phyloP scores from a whole-genome alignment of 2,888 invertebrate species.

The Diachrysia chrysitis region DNA sequence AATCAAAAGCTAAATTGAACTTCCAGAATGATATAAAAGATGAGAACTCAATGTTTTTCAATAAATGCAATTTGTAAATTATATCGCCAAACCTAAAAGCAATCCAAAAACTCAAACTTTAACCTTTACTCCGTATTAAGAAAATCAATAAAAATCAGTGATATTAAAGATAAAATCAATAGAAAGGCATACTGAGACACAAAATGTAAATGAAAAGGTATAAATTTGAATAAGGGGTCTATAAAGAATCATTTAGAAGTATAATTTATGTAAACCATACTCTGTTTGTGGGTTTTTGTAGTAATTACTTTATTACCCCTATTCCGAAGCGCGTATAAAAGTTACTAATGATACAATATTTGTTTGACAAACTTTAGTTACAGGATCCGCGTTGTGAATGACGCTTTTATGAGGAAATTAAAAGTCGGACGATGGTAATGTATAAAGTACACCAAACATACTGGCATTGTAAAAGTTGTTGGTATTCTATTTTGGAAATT shows the following conservation, averaged over 20 bases:
- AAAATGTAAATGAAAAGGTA: constrained; percentile 51
- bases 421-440: constrained; percentile 38
- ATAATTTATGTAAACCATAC: constrained; percentile 43
- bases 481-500: constrained; percentile 70
- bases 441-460: constrained; percentile 49
- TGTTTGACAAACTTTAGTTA: constrained; percentile 18
- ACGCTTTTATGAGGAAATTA: constrained; percentile 46
- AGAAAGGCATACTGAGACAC: constrained; percentile 46
- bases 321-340: constrained; percentile 13
- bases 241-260: constrained; percentile 50
- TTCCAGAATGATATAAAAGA: too few relatives aligned
- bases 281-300: constrained; percentile 34
- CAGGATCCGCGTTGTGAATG: constrained; percentile 27
- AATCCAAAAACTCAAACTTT: neutral
- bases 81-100: too few relatives aligned
- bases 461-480: constrained; percentile 51
- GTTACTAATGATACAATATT: constrained; percentile 15
- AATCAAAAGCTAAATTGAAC: neutral
- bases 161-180: constrained; percentile 56
- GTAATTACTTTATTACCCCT: constrained; percentile 41
- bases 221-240: constrained; percentile 50
- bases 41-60: too few relatives aligned
- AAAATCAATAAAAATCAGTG: constrained; percentile 42
- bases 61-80: too few relatives aligned
- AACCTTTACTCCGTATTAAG: constrained; percentile 39